Conservation (phyloP, 2,888 invertebrate genomes). For the Synergus gifuensis region DNA sequence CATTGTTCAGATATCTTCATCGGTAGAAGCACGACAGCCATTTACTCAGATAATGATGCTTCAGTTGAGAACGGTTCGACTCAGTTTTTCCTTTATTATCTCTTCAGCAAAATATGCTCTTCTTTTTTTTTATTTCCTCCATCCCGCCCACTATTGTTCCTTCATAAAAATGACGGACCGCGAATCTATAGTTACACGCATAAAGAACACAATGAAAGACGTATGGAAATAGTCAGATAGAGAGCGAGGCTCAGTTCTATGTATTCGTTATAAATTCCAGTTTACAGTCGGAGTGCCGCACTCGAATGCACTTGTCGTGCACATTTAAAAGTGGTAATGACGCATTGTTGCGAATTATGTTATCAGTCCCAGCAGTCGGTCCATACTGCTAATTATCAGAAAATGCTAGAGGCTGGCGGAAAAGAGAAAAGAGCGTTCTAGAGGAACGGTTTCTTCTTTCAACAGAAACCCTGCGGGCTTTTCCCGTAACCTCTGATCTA, state of each 20-base stretch:
- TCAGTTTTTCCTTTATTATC: slow-evolving; percentile 33
- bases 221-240: slow-evolving; percentile 75
- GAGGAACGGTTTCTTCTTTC: slow-evolving; percentile 52
- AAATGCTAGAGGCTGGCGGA: slow-evolving; percentile 54
- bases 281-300: slow-evolving; percentile 60
- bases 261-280: slow-evolving; percentile 48
- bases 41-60: slow-evolving; percentile 75
- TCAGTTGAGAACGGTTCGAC: slow-evolving; percentile 68
- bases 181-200: slow-evolving; percentile 74
- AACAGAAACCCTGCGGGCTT: slow-evolving; percentile 51
- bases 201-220: slow-evolving; percentile 75
- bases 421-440: slow-evolving; percentile 51
- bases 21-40: slow-evolving; percentile 60
- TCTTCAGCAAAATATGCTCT: neutral
- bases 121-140: slow-evolving; percentile 39
- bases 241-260: slow-evolving; percentile 54
- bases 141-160: slow-evolving; percentile 69
- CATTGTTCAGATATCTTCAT: neutral
- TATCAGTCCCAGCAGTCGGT: slow-evolving; percentile 66
- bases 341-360: slow-evolving; percentile 75
- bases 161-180: slow-evolving; percentile 74
- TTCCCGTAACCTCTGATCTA: slow-evolving; percentile 57
- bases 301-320: slow-evolving; percentile 76
- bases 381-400: slow-evolving; percentile 63
- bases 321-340: slow-evolving; percentile 75